phyloP scores from a whole-genome alignment of 1,140 invertebrate genomes.

The Drosophila grimshawi region DNA sequence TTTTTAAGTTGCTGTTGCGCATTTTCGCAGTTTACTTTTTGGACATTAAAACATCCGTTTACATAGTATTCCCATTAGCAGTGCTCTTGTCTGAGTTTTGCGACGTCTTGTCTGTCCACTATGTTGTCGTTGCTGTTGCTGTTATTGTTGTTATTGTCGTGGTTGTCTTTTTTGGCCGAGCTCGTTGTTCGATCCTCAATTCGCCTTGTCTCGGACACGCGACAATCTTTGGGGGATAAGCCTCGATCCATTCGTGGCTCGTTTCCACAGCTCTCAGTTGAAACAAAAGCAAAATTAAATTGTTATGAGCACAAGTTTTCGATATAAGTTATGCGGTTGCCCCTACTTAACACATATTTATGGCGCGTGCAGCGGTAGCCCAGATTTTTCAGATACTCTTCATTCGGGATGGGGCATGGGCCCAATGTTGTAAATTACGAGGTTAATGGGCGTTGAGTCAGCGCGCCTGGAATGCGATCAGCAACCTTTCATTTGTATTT shows the following conservation, averaged over 20 bases:
- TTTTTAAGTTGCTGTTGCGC: constrained; percentile 58
- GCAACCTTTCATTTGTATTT: constrained; percentile 8
- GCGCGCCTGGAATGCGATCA: constrained; percentile 26
- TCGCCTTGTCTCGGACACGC: constrained; percentile 75
- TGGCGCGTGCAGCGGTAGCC: constrained; percentile 79
- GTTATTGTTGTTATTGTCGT: constrained; percentile 34
- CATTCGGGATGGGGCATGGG: constrained; percentile 4
- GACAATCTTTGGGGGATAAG: constrained; percentile 65
- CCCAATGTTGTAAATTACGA: constrained; percentile 63
- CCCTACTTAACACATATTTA: constrained; percentile 81
- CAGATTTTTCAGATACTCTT: constrained; percentile 75
- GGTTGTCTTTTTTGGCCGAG: constrained; percentile 36
- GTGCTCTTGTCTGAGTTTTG: constrained; percentile 66
- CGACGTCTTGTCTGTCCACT: constrained; percentile 47
- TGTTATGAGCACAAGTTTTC: constrained; percentile 81
- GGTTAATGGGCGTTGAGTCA: constrained; percentile 57
- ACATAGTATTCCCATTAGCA: constrained; percentile 83
- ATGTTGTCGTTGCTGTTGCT: constrained; percentile 44
- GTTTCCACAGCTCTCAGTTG: constrained; percentile 32
- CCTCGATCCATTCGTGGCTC: constrained; percentile 40
- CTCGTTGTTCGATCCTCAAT: constrained; percentile 49
- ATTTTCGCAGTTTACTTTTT: constrained; percentile 83
- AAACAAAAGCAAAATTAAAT: constrained; percentile 83
- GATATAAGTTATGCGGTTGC: constrained; percentile 66
- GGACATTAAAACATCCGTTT: constrained; percentile 84